Evolutionary conservation across 2,888 invertebrate genomes (phyloP), one percentile per base, ranked within the genome.

Genomic region (Rhagophthalmus giganteus): DNA sequence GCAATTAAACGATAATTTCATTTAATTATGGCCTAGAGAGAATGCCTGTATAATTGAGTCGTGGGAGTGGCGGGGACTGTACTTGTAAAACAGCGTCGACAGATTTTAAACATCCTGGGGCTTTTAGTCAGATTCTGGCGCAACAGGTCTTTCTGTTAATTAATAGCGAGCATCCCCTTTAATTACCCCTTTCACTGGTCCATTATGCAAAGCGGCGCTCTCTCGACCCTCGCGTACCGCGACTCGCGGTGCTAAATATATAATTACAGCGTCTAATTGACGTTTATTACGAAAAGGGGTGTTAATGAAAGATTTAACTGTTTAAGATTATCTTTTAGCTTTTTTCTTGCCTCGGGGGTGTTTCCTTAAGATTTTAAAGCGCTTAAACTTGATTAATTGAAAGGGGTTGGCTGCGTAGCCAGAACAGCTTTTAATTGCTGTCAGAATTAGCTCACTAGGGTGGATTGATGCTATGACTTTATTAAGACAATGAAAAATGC

Each of bases 121-220:
- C 55, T 55, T 66, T 65, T 64, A 63, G 60, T 57, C 62, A 63
- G 66, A 64, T 60, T 56, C 63, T 57, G 54, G 55, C 54, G 70
- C 74, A 74, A 74, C 74, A 74, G 73, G 73, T 74, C 60, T 73
- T 58, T 64, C 55, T 63, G 65, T 74, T 74, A 74, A 74, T 74
- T 74, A 73, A 73, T 72, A 71, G 72, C 69, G 63, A 70, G 64
- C 72, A 72, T 72, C 73, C 73, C 72, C 72, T 73, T 55, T 74
- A 73, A 74, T 73, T 74, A 73, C 72, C 74, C 73, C 73, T 73
- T 74, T 74, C 65, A 66, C 62, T 71, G 74, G 73, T 73, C 73
- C 74, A 74, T 74, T 74, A 74, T 74, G 74, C 72, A 74, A 73
- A 74, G 51, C 47, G 54, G 42, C 67, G 63, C 58, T 57, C 57